A percentile compares a stretch with the other conserved stretches of the same genome.
These are phyloP conservation scores for Sapajus apella DNA, from an alignment of 2,113 vertebrate genomes.

Conservation along the genomic window DNA sequence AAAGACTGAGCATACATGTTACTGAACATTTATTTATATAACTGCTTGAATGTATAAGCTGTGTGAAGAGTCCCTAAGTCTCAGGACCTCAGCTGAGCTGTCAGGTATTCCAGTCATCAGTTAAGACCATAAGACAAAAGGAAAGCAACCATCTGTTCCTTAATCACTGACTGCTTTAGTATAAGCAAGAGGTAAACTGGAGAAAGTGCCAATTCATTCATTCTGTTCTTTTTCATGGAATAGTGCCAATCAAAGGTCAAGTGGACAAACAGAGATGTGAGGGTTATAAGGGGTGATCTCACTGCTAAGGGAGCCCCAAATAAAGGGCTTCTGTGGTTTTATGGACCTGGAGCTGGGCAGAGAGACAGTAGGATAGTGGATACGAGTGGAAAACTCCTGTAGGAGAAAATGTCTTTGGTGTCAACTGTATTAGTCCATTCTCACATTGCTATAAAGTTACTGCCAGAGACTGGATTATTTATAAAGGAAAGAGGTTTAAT, in stretches of 20 bases:
- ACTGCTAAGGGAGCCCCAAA: not conserved
- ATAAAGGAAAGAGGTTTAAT: no score
- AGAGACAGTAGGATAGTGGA: no score
- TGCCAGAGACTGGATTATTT: no score
- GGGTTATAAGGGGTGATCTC: not conserved
- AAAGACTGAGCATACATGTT: no score
- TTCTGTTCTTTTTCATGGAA: not conserved
- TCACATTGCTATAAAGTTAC: no score
- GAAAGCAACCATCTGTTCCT: not conserved
- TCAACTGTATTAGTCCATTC: no score
- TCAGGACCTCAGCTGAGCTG: not conserved
- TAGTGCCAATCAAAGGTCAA: no score
- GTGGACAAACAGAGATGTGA: rapidly evolving
- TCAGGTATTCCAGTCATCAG: not conserved
- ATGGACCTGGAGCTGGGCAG: not conserved
- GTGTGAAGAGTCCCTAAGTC: no score
- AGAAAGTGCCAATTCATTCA: rapidly evolving
- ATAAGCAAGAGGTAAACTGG: not conserved
- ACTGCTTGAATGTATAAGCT: no score
- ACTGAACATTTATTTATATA: not conserved
- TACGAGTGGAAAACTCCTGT: not conserved
- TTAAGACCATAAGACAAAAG: not conserved
- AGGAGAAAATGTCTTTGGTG: no score
- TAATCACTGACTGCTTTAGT: not conserved
- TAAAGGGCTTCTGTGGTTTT: not conserved